Evolutionary conservation across 53 echinoderm and acorn worm species (phyloP), one percentile per base, ranked within the genome.

Genomic region (Echinarachnius parma): DNA sequence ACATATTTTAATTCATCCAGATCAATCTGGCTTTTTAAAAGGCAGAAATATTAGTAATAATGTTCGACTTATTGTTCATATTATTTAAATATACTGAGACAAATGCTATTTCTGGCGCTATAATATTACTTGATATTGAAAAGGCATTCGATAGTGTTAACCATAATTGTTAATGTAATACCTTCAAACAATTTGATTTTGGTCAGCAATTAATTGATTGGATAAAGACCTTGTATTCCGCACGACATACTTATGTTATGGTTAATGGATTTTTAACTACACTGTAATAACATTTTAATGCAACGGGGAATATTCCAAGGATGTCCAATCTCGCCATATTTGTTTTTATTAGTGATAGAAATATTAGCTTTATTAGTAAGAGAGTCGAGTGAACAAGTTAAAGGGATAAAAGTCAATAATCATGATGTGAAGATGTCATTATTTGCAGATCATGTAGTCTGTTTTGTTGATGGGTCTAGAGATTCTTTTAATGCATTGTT

Each of bases 321-420:
- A 14, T 77, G 77, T 24, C 62, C 47, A 5, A 61, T 77, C 18
- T 77, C 62, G 8, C 34, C 62, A 19, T 77, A 47, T 62, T 61
- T 77, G 3, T 77, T 77, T 77, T 31, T 77, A 31, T 31, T 60
- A 8, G n/a, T 29, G 4, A 60, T 60, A 32, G 61, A 60, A 4
- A 60, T 60, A 13, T 23, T 56, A 28, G 21, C 23, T n/a, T n/a
- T n/a, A n/a, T n/a, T n/a, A n/a, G n/a, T n/a, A n/a, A n/a, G n/a
- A n/a, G n/a, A n/a, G n/a, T n/a, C n/a, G n/a, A n/a, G n/a, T n/a
- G n/a, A n/a, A n/a, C n/a, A n/a, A n/a, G n/a, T n/a, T n/a, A n/a
- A n/a, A n/a, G n/a, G n/a, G n/a, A n/a, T n/a, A n/a, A n/a, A n/a
- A n/a, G n/a, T n/a, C n/a, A n/a, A n/a, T n/a, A n/a, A n/a, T n/a